Evolutionary conservation across 2,797 vertebrate genomes (phyloP).

Genomic region (Myotis findleyi): DNA sequence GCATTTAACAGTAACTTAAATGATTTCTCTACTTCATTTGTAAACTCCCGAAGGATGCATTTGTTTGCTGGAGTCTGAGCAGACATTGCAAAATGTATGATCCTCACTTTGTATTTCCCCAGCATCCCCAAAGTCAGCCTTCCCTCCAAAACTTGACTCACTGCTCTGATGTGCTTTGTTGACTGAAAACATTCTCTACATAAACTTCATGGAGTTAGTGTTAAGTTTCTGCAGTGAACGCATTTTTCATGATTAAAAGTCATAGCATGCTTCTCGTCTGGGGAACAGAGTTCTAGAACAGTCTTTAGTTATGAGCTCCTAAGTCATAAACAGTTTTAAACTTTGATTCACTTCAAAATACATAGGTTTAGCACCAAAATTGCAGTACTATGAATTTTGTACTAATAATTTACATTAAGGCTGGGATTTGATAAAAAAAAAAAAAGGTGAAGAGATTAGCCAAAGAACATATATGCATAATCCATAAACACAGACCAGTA

Average conservation of each 20-base stretch:
- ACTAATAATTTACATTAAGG: not conserved
- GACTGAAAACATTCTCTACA: slow-evolving; percentile 55
- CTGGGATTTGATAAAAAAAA: not conserved
- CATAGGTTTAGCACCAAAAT: slow-evolving; percentile 31
- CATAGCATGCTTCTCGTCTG: slow-evolving; percentile 32
- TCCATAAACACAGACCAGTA: not conserved
- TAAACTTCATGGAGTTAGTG: slow-evolving; percentile 53
- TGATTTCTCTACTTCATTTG: not conserved
- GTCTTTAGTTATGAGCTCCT: slow-evolving; percentile 46
- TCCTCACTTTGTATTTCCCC: slow-evolving; percentile 1
- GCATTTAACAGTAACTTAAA: not conserved
- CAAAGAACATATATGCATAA: not conserved
- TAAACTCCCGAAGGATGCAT: not conserved
- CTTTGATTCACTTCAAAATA: slow-evolving; percentile 50
- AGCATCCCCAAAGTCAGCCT: not conserved
- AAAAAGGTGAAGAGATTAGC: not conserved
- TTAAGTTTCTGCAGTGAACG: slow-evolving; percentile 57
- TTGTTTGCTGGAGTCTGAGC: not conserved
- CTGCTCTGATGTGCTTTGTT: slow-evolving; percentile 32
- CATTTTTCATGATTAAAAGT: slow-evolving; percentile 69
- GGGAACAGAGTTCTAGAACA: slow-evolving; percentile 50
- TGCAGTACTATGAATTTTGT: not conserved
- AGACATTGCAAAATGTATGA: slow-evolving; percentile 29
- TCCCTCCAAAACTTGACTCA: slow-evolving; percentile 54
- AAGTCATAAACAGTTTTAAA: slow-evolving; percentile 67